Base-by-base conservation (phyloP, 2,888 invertebrate species). In the Gari tellinella region DNA sequence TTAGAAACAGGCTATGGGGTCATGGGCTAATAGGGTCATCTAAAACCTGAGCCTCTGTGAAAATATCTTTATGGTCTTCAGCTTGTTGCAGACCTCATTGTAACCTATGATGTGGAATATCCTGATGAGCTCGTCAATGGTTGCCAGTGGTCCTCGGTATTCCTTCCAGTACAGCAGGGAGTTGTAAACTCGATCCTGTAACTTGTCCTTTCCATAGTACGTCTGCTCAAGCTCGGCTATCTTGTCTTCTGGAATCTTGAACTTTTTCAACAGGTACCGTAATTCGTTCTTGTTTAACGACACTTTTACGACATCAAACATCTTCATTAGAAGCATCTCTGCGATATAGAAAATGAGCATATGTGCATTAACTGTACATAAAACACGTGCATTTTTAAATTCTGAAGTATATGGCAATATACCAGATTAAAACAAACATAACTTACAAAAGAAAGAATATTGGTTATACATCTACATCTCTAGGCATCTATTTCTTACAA, bases 81-180 rank as follows among this genome's bases (percentile, higher is more conserved):
- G 72, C 55, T 85, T 84, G 7, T 75, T 51, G 17, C 86, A 84
- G 2, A 88, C 52, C 14, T 81, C 64, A 23, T 87, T 86, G 72
- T 89, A 86, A 31, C 88, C 89, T 41, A 90, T 80, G 38, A 91
- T 83, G 58, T 90, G 90, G 25, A 90, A 85, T 15, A 90, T 78
- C n/a, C 88, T 62, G 15, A 91, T 86, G 2, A 91, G 79, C 61
- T 89, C 89, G 49, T 90, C 90, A n/a, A 85, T 72, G 15, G 84
- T 88, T 38, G 91, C 90, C 12, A 76, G 37, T 0, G 81, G 79
- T 1, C 87, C 89, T 41, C 83, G 84, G 62, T 80, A 65, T 21
- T 88, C 84, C 67, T 84, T 84, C 91, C 91, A 90, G 60, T 77
- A 80, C 62, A 83, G 51, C 75, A 90, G 69, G 17, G 88, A 86